phyloP scores from a whole-genome alignment of 2,888 invertebrate species.

The Sinohyriopsis cumingii region DNA sequence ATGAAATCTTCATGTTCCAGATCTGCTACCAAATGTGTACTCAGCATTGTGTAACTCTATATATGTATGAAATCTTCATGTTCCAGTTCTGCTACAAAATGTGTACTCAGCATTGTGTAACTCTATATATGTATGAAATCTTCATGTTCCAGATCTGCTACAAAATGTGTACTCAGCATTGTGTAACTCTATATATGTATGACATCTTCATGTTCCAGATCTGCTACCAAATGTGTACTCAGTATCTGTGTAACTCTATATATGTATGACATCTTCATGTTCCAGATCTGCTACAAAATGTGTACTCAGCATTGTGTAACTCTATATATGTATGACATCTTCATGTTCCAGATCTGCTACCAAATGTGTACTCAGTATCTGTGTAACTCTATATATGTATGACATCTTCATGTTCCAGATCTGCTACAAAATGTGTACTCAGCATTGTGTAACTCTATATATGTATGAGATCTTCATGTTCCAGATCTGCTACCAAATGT shows the following conservation, averaged over 20 bases:
- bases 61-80: neutral
- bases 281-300: conserved; percentile 61
- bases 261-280: conserved; percentile 2
- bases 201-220: conserved; percentile 41
- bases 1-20: conserved; percentile 39
- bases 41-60: conserved; percentile 39
- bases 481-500: conserved; percentile 61
- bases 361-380: conserved; percentile 63
- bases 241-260: conserved; percentile 57
- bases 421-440: conserved; percentile 60
- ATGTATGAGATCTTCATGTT: conserved; percentile 10
- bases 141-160: conserved; percentile 52
- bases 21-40: conserved; percentile 58
- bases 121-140: neutral
- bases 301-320: conserved; percentile 61
- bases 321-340: neutral
- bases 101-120: conserved; percentile 63
- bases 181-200: no score
- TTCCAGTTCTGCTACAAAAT: conserved; percentile 60
- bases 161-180: conserved; percentile 63
- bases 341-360: conserved; percentile 53
- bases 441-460: conserved; percentile 40
- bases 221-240: conserved; percentile 60
- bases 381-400: conserved; percentile 33
- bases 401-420: conserved; percentile 41